These are phyloP conservation scores for Hylia prasina DNA, from an alignment of 2,113 vertebrate species.

Conservation along the genomic window DNA sequence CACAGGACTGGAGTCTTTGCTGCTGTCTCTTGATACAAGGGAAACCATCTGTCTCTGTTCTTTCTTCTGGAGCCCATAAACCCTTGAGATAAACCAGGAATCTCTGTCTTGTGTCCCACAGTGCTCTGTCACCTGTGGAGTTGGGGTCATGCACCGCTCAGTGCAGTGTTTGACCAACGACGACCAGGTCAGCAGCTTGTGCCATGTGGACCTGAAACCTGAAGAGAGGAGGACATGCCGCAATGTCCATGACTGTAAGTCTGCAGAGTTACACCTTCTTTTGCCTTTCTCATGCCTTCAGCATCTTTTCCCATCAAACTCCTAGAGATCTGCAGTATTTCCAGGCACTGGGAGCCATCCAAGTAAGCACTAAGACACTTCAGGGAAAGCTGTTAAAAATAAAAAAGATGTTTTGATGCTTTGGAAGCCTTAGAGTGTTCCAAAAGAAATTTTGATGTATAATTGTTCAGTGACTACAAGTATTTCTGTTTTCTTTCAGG, in stretches of 20 bases:
- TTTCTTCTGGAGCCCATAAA: background rate
- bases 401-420: background rate
- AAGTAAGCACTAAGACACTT: background rate
- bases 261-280: background rate
- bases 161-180: conserved; percentile 84
- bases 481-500: conserved; percentile 71
- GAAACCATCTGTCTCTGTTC: background rate
- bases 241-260: conserved; percentile 86
- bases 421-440: background rate
- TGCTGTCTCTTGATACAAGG: background rate
- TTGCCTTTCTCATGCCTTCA: background rate
- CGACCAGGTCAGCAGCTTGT: conserved; percentile 76
- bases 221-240: conserved; percentile 80
- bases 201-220: conserved; percentile 74
- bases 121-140: conserved; percentile 89
- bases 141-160: conserved; percentile 84
- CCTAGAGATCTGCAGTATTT: background rate
- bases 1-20: background rate
- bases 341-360: background rate
- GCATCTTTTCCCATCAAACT: background rate
- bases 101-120: conserved; percentile 42
- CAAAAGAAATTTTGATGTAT: background rate
- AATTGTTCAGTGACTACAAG: background rate
- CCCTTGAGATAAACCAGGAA: background rate
- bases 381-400: background rate